A percentile compares a stretch with the other conserved stretches of the same genome.
Evolutionary conservation across 2,797 vertebrate genomes (phyloP).

Genomic region (Mergus octosetaceus): DNA sequence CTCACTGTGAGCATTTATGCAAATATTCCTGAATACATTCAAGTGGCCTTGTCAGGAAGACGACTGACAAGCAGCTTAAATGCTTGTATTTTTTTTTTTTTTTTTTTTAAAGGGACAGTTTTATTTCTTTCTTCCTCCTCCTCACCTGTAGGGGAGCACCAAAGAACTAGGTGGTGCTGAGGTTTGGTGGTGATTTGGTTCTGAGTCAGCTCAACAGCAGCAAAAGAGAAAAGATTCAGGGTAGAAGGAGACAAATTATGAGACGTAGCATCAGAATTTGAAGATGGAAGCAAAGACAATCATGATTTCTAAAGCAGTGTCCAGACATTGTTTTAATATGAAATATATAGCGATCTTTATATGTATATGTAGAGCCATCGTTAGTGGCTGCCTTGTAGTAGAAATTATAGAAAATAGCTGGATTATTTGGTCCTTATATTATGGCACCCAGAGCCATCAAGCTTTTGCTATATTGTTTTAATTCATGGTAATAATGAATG

Average conservation of each 20-base stretch:
- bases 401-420: not conserved
- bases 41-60: conserved; percentile 81
- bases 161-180: not conserved
- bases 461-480: not conserved
- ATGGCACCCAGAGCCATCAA: not conserved
- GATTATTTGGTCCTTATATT: not conserved
- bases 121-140: conserved; percentile 16
- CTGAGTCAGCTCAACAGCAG: not conserved
- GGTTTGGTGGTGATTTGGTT: not conserved
- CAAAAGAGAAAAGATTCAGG: not conserved
- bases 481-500: not conserved
- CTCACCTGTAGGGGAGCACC: not conserved
- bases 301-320: not conserved
- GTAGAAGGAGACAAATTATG: not conserved
- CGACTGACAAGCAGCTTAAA: conserved; percentile 79
- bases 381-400: not conserved
- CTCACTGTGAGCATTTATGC: conserved; percentile 83
- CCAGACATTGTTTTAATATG: not conserved
- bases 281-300: not conserved
- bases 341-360: not conserved
- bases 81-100: conserved; percentile 36
- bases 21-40: conserved; percentile 81
- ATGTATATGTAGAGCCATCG: not conserved
- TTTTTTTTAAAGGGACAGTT: conserved; percentile 65
- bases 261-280: not conserved